Evolutionary conservation across 2,797 vertebrate species (phyloP).

Genomic region (Fratercula arctica): DNA sequence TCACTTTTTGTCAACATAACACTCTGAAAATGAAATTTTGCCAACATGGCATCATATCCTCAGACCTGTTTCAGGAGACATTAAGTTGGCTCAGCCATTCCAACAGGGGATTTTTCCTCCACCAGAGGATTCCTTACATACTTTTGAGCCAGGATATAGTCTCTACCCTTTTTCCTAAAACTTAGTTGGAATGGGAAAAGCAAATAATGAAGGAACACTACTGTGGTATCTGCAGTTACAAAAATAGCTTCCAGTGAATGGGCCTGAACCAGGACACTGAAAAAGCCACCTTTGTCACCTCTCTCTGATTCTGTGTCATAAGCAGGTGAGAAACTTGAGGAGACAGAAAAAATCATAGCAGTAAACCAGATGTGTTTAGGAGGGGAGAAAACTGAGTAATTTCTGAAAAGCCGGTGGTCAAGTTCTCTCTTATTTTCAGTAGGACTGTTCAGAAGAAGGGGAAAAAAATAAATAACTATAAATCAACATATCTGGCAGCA

Average conservation of each 20-base stretch:
- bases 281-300: neutral
- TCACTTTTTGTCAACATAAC: conserved; percentile 13
- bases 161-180: neutral
- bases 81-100: neutral
- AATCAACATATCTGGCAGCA: neutral
- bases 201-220: neutral
- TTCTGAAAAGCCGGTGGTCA: neutral
- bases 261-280: neutral
- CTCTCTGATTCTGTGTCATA: conserved; percentile 12
- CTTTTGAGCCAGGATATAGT: neutral
- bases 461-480: neutral
- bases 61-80: neutral
- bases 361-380: neutral
- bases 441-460: neutral
- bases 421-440: neutral
- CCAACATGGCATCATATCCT: neutral
- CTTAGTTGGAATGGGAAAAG: neutral
- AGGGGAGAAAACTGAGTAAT: conserved; percentile 18
- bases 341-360: neutral
- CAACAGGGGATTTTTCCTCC: neutral
- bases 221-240: neutral
- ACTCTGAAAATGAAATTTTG: neutral
- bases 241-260: neutral
- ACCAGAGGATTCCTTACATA: neutral
- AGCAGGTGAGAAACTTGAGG: neutral